Conservation (phyloP, 2,888 invertebrate species). For the Apotomis betuletana region DNA sequence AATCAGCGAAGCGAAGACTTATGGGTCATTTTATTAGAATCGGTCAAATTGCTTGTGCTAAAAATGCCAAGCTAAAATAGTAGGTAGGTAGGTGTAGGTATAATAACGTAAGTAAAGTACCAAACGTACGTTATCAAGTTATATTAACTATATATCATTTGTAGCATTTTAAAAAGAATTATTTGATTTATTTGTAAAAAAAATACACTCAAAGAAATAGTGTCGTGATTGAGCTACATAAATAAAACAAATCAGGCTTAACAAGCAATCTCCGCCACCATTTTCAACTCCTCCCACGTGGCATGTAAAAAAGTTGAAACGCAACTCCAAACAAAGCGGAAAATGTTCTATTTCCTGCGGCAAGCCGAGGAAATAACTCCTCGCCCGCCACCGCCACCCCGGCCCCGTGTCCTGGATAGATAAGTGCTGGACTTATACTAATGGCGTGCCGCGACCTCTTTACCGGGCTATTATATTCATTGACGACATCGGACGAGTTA, state of each 20-base stretch:
- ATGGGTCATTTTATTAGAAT: slow-evolving; percentile 34
- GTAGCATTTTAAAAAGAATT: not conserved
- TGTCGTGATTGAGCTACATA: slow-evolving; percentile 6
- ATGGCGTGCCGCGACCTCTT: slow-evolving; percentile 43
- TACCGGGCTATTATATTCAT: slow-evolving; percentile 41
- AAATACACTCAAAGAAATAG: not conserved
- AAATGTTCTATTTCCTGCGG: slow-evolving; percentile 39
- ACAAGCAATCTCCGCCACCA: slow-evolving; percentile 30
- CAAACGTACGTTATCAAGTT: no score
- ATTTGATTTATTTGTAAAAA: not conserved
- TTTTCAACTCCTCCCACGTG: slow-evolving; percentile 17
- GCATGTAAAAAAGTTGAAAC: slow-evolving; percentile 14
- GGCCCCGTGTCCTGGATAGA: slow-evolving; percentile 54
- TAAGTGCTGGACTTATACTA: slow-evolving; percentile 46
- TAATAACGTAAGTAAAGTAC: no score
- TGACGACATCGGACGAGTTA: slow-evolving; percentile 35
- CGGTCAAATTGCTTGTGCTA: slow-evolving; percentile 1
- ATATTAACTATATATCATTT: not conserved
- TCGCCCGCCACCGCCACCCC: slow-evolving; percentile 41
- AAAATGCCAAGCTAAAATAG: no score
- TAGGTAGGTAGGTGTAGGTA: no score
- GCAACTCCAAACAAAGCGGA: slow-evolving; percentile 35
- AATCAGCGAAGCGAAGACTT: slow-evolving; percentile 37
- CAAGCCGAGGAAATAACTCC: slow-evolving; percentile 48
- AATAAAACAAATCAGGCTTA: slow-evolving; percentile 25